Conservation (phyloP, 2,113 vertebrate species). For the Condylura cristata region DNA sequence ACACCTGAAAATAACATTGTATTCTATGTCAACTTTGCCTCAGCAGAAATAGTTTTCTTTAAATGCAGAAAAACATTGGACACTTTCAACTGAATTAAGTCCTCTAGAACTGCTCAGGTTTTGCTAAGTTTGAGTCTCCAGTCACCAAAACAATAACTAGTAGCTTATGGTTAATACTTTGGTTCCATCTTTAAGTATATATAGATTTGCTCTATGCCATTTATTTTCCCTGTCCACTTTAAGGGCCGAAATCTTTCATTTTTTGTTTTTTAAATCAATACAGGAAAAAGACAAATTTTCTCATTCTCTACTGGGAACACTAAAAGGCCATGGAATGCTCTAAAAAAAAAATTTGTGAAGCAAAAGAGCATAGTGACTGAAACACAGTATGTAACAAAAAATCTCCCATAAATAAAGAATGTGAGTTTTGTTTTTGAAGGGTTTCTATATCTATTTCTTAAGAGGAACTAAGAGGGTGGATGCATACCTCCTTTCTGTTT, state of each 20-base stretch:
- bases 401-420: neutral
- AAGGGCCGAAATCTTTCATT: neutral
- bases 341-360: neutral
- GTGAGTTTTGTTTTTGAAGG: neutral
- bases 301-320: neutral
- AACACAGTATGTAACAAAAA: neutral
- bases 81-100: neutral
- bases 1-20: too few species aligned
- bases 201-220: neutral
- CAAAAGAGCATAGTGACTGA: neutral
- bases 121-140: neutral
- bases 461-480: neutral
- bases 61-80: too few species aligned
- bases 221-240: constrained; percentile 25
- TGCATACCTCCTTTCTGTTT: neutral
- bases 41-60: too few species aligned
- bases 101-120: neutral
- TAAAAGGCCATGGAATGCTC: neutral
- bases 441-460: neutral
- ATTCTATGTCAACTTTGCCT: too few species aligned
- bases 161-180: neutral
- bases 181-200: constrained; percentile 12
- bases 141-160: neutral
- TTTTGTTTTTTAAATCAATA: neutral
- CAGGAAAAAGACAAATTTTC: neutral